Evolutionary conservation across 2,113 vertebrate genomes (phyloP).

Genomic region (Hemiprocne comata): DNA sequence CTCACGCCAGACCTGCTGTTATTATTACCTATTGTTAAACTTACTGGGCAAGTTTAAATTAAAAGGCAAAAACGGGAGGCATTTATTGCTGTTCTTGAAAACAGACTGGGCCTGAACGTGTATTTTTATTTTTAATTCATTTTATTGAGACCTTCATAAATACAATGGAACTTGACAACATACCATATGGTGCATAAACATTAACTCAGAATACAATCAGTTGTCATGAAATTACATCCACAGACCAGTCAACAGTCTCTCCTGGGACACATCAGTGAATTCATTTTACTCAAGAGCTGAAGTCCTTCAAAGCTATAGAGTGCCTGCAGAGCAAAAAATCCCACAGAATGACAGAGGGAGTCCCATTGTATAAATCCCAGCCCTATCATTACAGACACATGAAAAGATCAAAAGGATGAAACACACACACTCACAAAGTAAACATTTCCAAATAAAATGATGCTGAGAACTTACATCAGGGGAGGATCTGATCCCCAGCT

Average conservation of each 20-base stretch:
- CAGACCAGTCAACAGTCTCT: slow-evolving; percentile 30
- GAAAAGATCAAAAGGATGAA: slow-evolving; percentile 43
- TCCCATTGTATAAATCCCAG: background rate
- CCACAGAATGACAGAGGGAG: slow-evolving; percentile 13
- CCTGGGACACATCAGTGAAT: slow-evolving; percentile 39
- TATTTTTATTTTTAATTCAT: slow-evolving; percentile 31
- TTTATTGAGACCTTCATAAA: slow-evolving; percentile 34
- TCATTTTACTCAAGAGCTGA: slow-evolving; percentile 30
- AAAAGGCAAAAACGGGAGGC: background rate
- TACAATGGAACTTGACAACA: slow-evolving; percentile 49
- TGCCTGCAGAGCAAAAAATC: slow-evolving; percentile 4
- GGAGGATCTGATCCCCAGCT: background rate
- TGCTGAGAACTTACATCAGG: background rate
- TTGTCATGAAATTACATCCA: background rate
- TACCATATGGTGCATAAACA: slow-evolving; percentile 28
- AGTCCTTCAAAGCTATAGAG: slow-evolving; percentile 27
- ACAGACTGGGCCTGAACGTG: background rate
- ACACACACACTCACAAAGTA: background rate
- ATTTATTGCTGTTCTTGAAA: slow-evolving; percentile 26
- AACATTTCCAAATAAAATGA: slow-evolving; percentile 14
- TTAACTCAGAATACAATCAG: slow-evolving; percentile 36
- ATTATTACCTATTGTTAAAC: background rate
- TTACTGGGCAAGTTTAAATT: background rate
- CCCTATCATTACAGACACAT: background rate
- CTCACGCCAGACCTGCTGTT: background rate